Base-by-base conservation (phyloP, 2,888 invertebrate genomes). In the Blera fallax region DNA sequence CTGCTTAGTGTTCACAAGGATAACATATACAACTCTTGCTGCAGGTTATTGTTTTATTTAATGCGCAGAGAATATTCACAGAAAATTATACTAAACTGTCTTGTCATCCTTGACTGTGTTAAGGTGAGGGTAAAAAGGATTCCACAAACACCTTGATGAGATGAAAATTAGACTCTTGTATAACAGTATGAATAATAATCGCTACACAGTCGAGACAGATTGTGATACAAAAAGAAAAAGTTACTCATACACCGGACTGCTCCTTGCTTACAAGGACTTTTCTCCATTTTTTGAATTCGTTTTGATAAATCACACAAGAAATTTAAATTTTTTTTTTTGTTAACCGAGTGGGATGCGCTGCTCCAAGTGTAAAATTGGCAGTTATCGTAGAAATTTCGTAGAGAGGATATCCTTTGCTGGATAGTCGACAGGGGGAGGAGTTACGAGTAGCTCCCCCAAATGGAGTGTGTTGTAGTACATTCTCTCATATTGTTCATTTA, bases 121-220 rank as follows among this genome's bases (percentile, higher is more conserved):
- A 45, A 48, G 48, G 48, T 21, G 45, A 10, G 18, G 14, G 14
- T 43, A 5, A 1, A 21, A 3, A 21, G 11, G 21, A 48, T 21
- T 21, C 1, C 21, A 5, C 4, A n/a, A 5, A 14, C 40, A 4
- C 14, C 21, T n/a, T 43, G 62, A 52, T 54, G 50, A 54, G 32
- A 74, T 64, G 43, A 74, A 64, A 74, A 74, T 64, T 64, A 64
- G 43, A 24, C 4, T n/a, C 11, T 1, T 11, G 21, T 32, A 18
- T 32, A 37, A 43, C 32, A 48, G 48, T 72, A 60, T 72, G 72
- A 73, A 73, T 73, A 73, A 73, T 73, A 73, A 73, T 52, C 72
- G 50, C 29, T 18, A 24, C n/a, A 50, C n/a, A 14, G 16, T 56
- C 16, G 8, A 18, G 18, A 65, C 11, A 52, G 14, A 8, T 4